Evolutionary conservation across 2,113 vertebrate genomes (phyloP).

Genomic region (Murina feae): DNA sequence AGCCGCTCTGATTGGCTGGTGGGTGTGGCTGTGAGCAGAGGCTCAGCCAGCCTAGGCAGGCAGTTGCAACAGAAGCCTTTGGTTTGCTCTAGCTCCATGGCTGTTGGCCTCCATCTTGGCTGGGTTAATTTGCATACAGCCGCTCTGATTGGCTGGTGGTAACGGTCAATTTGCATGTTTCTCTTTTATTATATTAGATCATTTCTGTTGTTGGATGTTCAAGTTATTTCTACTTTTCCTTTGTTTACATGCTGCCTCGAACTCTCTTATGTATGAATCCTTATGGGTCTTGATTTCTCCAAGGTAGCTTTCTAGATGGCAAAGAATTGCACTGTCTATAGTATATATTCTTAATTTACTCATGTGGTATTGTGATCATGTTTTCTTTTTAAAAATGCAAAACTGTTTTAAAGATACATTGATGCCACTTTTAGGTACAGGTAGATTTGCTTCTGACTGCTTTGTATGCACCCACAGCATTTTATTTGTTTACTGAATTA

Average conservation of each 20-base stretch:
- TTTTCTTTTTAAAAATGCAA: not conserved
- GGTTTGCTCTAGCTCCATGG: no score
- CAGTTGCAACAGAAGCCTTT: no score
- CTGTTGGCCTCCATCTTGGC: no score
- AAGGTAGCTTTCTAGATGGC: not conserved
- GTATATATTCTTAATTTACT: not conserved
- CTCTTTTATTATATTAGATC: no score
- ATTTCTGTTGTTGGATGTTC: slow-evolving; percentile 12
- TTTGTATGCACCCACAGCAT: not conserved
- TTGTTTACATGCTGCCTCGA: slow-evolving; percentile 8
- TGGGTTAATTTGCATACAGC: no score
- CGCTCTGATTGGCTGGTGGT: no score
- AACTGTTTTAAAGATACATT: slow-evolving; percentile 8
- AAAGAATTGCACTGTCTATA: not conserved
- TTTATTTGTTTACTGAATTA: slow-evolving; percentile 8
- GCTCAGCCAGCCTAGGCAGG: no score
- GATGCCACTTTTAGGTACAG: not conserved
- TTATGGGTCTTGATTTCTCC: slow-evolving; percentile 6
- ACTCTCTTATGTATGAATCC: not conserved
- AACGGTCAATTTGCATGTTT: no score
- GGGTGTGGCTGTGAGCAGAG: no score
- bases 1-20: no score
- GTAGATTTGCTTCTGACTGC: not conserved
- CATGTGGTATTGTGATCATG: not conserved
- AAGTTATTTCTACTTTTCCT: slow-evolving; percentile 30